Percentiles rank a stretch among this genome's conserved stretches.
These are phyloP conservation scores for Trissonchulus latispiculum DNA, from an alignment of 2,888 invertebrate species.

Conservation along the genomic window DNA sequence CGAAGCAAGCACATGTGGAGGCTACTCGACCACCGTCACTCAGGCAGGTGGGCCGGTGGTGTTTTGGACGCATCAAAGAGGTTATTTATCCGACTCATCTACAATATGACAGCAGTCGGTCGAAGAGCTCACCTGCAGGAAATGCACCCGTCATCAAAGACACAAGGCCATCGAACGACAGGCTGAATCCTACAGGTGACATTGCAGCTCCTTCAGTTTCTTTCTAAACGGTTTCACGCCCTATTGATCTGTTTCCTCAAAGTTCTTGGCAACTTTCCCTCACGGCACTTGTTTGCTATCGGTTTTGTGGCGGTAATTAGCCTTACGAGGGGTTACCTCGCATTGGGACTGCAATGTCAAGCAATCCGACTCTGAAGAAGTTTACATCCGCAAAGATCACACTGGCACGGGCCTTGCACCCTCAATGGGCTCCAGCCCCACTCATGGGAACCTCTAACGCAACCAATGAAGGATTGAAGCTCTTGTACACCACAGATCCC, in stretches of 20 bases:
- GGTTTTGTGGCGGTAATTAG: slow-evolving; percentile 58
- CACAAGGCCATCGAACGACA: slow-evolving; percentile 1
- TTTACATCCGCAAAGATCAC: slow-evolving; percentile 25
- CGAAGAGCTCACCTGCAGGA: slow-evolving; percentile 1
- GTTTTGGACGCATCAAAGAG: not conserved
- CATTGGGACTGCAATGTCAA: slow-evolving; percentile 56
- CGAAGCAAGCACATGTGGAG: slow-evolving; percentile 11
- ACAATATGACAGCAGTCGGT: not conserved
- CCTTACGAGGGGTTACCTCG: slow-evolving; percentile 55
- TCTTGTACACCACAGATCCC: slow-evolving; percentile 55
- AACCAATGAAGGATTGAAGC: slow-evolving; percentile 25
- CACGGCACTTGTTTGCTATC: slow-evolving; percentile 60
- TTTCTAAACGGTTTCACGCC: slow-evolving; percentile 51
- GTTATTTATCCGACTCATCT: not conserved
- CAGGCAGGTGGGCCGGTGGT: not conserved
- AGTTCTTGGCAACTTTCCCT: slow-evolving; percentile 63
- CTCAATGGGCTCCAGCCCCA: slow-evolving; percentile 35
- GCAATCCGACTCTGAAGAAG: slow-evolving; percentile 54
- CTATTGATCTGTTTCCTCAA: slow-evolving; percentile 58
- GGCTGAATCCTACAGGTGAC: slow-evolving; percentile 25
- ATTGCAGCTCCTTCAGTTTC: slow-evolving; percentile 45
- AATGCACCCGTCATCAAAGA: not conserved
- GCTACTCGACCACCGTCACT: not conserved
- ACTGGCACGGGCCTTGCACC: slow-evolving; percentile 46
- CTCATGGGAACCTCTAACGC: slow-evolving; percentile 32